Evolutionary conservation across 2,797 vertebrate species (phyloP), one percentile per base, ranked within the genome.

Genomic region (Phaenicophaeus curvirostris): DNA sequence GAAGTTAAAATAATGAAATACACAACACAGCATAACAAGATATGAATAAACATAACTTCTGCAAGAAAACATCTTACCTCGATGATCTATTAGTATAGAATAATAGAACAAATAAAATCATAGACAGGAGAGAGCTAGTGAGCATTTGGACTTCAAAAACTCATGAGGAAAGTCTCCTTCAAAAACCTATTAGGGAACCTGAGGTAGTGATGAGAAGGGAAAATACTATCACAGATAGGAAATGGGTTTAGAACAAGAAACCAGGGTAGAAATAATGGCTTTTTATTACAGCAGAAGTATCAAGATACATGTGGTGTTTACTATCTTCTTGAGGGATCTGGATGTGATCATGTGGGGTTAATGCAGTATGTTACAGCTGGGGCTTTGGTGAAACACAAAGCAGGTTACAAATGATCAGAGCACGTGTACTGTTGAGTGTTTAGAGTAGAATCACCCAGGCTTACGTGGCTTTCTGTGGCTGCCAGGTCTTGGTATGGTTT

Each of bases 11-110:
- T 8, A 1, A 4, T 57, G 48, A 50, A 53, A 46, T 65, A 35
- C 16, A 8, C 27, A 68, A 6, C 0, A 1, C n/a, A 39, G 30
- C 27, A 0, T 23, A 87, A 39, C 8, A 20, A 44, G 5, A 16
- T 31, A 16, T 24, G 50, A 57, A 58, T 46, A 66, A 77, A 23
- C 7, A 37, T 12, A 44, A 35, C 18, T 44, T 48, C 73, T 67
- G 18, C 31, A 75, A 78, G 66, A 61, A 2, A 5, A 4, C 6
- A 13, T 61, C 90, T 59, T 11, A 41, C 3, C 9, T 28, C 28
- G 18, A 8, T 78, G 42, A 42, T 73, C 35, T 82, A 1, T 30
- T 62, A 28, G 8, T 18, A 7, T 10, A 48, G 30, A 71, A 39
- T 39, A 68, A 77, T 13, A 57, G 50, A 31, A 54, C 8, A 77